Evolutionary conservation across 2,888 invertebrate species (phyloP).

Genomic region (Euplexia lucipara): DNA sequence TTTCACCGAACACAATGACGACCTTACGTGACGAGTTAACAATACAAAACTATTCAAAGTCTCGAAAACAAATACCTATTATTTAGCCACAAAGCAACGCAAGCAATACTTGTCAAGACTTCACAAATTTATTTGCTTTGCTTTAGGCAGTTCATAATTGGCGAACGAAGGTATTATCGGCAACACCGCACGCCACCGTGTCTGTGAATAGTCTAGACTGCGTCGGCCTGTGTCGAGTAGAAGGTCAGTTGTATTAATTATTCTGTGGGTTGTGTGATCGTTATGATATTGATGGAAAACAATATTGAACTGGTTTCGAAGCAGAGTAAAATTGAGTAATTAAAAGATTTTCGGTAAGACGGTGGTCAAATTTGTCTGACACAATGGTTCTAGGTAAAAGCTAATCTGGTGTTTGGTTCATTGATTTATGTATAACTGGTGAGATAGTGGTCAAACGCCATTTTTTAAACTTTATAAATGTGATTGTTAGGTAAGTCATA

Average conservation of each 20-base stretch:
- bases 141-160: constrained; percentile 42
- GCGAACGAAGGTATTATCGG: constrained; percentile 24
- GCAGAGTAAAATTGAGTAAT: constrained; percentile 12
- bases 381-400: too few species aligned
- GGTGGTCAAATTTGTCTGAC: not conserved
- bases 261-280: constrained; percentile 24
- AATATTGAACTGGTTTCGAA: constrained; percentile 30
- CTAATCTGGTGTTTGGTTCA: not conserved
- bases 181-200: constrained; percentile 21
- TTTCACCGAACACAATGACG: not conserved
- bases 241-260: constrained; percentile 50
- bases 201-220: constrained; percentile 47
- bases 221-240: constrained; percentile 1
- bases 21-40: constrained; percentile 25
- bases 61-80: constrained; percentile 38
- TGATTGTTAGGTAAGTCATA: too few species aligned
- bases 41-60: constrained; percentile 47
- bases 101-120: constrained; percentile 52
- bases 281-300: constrained; percentile 38
- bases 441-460: too few species aligned
- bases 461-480: too few species aligned
- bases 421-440: too few species aligned
- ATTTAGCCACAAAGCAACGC: constrained; percentile 38
- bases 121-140: constrained; percentile 27
- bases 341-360: constrained; percentile 2